Evolutionary conservation across 2,113 vertebrate genomes (phyloP).

Genomic region (Megatriorchis doriae): DNA sequence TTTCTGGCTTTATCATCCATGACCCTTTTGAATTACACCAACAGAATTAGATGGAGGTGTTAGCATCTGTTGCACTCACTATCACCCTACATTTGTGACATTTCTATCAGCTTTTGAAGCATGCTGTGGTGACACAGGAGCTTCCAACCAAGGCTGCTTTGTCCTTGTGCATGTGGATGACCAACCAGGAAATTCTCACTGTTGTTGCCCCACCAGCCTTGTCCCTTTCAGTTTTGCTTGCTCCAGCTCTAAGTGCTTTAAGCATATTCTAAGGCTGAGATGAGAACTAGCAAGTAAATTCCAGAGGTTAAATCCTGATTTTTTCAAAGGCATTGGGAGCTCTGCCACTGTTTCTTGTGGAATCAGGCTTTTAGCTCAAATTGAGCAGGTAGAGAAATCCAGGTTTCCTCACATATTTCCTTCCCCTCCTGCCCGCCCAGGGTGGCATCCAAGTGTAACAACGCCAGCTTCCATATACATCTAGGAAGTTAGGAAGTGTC

Average conservation of each 20-base stretch:
- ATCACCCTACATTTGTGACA: background rate
- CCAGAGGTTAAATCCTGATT: background rate
- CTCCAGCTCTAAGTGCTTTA: background rate
- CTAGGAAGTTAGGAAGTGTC: background rate
- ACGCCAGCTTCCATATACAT: background rate
- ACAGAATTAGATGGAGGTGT: background rate
- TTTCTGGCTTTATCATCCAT: background rate
- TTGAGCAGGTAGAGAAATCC: background rate
- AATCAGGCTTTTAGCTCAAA: background rate
- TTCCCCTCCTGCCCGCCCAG: rapidly evolving
- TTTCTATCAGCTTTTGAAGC: background rate
- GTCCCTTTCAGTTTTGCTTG: background rate
- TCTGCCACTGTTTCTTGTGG: background rate
- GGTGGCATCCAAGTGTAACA: background rate
- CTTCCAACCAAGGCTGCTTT: background rate
- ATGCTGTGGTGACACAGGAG: background rate
- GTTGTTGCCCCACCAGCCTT: background rate
- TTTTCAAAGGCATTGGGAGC: background rate
- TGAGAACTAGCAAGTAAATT: background rate
- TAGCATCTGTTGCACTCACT: background rate
- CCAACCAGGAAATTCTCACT: background rate
- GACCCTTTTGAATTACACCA: background rate
- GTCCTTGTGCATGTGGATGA: background rate
- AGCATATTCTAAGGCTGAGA: background rate
- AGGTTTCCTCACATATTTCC: background rate